Conservation (phyloP, 2,113 vertebrate species). For the Dissostichus mawsoni region DNA sequence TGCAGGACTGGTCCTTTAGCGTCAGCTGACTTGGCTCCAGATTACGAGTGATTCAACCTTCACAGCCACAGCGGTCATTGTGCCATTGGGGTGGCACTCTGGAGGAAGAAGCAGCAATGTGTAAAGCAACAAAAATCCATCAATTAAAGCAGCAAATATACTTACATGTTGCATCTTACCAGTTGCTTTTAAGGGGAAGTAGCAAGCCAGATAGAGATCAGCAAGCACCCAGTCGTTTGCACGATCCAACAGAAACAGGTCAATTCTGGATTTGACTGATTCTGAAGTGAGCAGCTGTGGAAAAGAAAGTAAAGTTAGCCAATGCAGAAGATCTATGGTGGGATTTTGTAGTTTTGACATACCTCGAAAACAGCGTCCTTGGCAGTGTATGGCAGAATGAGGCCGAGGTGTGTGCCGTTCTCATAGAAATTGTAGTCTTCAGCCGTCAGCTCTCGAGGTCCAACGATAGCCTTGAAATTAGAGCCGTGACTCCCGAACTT, state of each 20-base stretch:
- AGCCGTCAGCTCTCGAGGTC: conserved; percentile 31
- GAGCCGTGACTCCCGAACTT: conserved; percentile 67
- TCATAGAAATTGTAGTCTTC: conserved; percentile 38
- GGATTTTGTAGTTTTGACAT: neutral
- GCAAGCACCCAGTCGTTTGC: conserved; percentile 67
- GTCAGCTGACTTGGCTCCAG: too few species aligned
- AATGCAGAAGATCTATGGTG: neutral
- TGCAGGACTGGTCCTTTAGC: too few species aligned
- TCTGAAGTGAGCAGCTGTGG: conserved; percentile 51
- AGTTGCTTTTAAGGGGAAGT: conserved; percentile 74
- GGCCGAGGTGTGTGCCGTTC: conserved; percentile 73
- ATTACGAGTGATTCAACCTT: too few species aligned
- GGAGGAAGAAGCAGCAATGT: too few species aligned
- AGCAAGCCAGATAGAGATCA: conserved; percentile 79
- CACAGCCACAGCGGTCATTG: too few species aligned
- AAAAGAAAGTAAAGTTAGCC: neutral
- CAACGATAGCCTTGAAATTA: conserved; percentile 66
- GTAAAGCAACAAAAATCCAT: too few species aligned
- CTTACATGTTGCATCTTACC: conserved; percentile 53
- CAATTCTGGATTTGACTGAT: conserved; percentile 71
- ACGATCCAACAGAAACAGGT: conserved; percentile 60
- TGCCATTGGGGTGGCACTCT: too few species aligned
- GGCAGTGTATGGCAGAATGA: conserved; percentile 67
- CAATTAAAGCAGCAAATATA: too few species aligned
- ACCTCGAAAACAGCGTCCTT: conserved; percentile 70